Evolutionary conservation across 2,888 invertebrate species (phyloP), one percentile per base, ranked within the genome.

Genomic region (Drosophila nigricruria): DNA sequence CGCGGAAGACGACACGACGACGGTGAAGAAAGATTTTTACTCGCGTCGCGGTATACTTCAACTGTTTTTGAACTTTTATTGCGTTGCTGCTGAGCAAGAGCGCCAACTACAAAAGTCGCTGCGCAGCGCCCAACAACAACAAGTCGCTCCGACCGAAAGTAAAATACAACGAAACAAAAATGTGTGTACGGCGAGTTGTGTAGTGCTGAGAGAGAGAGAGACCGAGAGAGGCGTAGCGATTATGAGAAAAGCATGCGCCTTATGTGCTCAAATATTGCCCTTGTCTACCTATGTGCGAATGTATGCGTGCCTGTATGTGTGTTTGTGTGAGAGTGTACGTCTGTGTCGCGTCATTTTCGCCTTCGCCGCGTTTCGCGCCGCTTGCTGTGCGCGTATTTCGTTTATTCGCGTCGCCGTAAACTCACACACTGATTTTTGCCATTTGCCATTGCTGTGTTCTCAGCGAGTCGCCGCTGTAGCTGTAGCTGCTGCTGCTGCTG

Each of bases 41-140:
- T 90, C 89, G 90, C 90, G 90, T 86, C 91, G 90, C 91, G 90
- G 86, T 86, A 80, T 89, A 91, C 90, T 85, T 83, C 84, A 85
- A 85, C 85, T 85, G 85, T 85, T 85, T 85, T 85, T 89, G 82
- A 89, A 89, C 85, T 89, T 85, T 89, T 89, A 87, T 85, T 87
- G 89, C 89, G 84, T 89, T 79, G 83, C 90, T 83, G 88, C 87
- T 84, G 84, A 90, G 88, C 88, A 84, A 89, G 89, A 87, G 81
- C 72, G 73, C 81, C 69, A 76, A 79, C 84, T 81, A 84, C 88
- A 84, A 80, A 84, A 72, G 73, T 79, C 67, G 79, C 64, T 70
- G 72, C 57, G 68, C 77, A 79, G 77, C 77, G 78, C 68, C 73
- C 79, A 82, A 80, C 74, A 86, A 80, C 74, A 86, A 77, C 57